A percentile compares a stretch with the other conserved stretches of the same genome.
Conservation (phyloP, 1,140 invertebrate genomes). For the Euglossa dilemma region DNA sequence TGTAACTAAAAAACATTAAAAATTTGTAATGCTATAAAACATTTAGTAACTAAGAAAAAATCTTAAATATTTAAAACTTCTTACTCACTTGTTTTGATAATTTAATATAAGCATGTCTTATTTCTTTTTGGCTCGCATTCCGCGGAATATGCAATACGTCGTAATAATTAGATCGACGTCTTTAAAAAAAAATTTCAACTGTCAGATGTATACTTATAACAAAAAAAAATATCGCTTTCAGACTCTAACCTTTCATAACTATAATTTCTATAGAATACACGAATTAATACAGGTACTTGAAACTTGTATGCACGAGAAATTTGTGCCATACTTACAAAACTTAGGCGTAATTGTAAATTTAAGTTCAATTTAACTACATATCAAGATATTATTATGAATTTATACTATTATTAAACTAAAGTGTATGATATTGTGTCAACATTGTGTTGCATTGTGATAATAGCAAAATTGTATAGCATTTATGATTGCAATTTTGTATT, state of each 20-base stretch:
- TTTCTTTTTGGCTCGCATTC: constrained; percentile 72
- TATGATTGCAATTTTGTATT: neutral
- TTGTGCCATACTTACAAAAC: constrained; percentile 40
- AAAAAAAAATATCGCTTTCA: neutral
- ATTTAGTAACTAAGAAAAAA: neutral
- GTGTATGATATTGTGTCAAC: neutral
- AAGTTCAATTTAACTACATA: neutral
- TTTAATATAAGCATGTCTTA: constrained; percentile 73
- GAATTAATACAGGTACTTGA: constrained; percentile 46
- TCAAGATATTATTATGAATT: neutral
- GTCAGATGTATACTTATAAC: neutral
- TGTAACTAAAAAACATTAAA: constrained; percentile 76
- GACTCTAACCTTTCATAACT: constrained; percentile 60
- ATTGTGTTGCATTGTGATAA: neutral
- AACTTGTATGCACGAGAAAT: constrained; percentile 51
- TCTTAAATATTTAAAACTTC: neutral
- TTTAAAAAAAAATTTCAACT: constrained; percentile 50
- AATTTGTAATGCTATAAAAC: constrained; percentile 5
- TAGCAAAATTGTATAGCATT: neutral
- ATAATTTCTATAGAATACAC: constrained; percentile 46
- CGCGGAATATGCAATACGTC: constrained; percentile 65
- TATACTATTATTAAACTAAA: neutral
- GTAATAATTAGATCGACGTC: constrained; percentile 67
- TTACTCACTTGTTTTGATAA: constrained; percentile 75
- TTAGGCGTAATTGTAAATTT: neutral